Evolutionary conservation across 1,140 invertebrate genomes (phyloP).

Genomic region (Bombyx mandarina): DNA sequence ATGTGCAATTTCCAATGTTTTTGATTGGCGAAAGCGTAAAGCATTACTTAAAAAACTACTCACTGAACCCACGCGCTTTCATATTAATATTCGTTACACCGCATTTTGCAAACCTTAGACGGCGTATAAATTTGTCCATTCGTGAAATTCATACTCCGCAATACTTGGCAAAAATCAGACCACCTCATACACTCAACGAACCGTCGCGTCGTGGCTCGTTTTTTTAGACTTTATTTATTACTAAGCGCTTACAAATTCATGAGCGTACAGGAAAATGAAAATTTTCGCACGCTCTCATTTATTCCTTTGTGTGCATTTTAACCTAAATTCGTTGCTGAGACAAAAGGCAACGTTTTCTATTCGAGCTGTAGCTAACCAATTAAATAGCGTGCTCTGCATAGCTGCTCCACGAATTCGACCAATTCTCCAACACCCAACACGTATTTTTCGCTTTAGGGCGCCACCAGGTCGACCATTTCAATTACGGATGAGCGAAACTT

Average conservation of each 20-base stretch:
- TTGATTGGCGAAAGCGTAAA: neutral
- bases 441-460: constrained; percentile 22
- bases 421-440: constrained; percentile 20
- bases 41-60: neutral
- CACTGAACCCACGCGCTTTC: no score
- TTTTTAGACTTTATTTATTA: constrained; percentile 9
- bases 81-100: no score
- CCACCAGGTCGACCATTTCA: constrained; percentile 19
- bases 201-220: neutral
- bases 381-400: constrained; percentile 13
- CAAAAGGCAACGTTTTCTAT: constrained; percentile 2
- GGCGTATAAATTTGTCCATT: no score
- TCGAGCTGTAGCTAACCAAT: constrained; percentile 13
- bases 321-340: neutral
- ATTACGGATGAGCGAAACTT: constrained; percentile 24
- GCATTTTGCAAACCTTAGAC: no score
- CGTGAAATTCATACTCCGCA: neutral
- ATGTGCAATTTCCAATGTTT: no score
- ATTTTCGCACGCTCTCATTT: constrained; percentile 6
- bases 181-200: neutral
- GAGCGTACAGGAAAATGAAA: constrained; percentile 8
- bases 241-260: constrained; percentile 1
- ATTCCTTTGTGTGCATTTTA: neutral
- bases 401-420: constrained; percentile 1
- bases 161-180: constrained; percentile 1